Evolutionary conservation across 1,140 invertebrate species (phyloP), one percentile per base, ranked within the genome.

Genomic region (Theocolax elegans): DNA sequence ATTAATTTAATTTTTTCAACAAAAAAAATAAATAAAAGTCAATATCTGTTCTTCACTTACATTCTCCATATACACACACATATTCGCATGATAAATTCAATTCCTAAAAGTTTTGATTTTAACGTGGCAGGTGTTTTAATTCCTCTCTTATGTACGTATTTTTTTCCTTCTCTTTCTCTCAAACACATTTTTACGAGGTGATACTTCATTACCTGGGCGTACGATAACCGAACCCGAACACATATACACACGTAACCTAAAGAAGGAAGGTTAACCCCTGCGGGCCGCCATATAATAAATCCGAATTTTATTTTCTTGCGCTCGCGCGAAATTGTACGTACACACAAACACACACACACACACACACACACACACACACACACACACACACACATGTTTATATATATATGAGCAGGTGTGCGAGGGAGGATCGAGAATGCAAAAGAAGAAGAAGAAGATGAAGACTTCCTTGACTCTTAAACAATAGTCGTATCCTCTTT

Each of bases 281-380:
- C 56, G 58, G 48, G 67, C n/a, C n/a, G 67, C 56, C 46, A 62
- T 51, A 58, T 67, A 68, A 68, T 60, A 67, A 67, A 67, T 67
- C 56, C 19, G 66, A 59, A 38, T 42, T 59, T 35, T 35, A 35
- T 35, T 35, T 35, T 35, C 10, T 35, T 35, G n/a, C n/a, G n/a
- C n/a, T n/a, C n/a, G n/a, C n/a, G n/a, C n/a, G n/a, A n/a, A n/a
- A n/a, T n/a, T n/a, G n/a, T n/a, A n/a, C n/a, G n/a, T n/a, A n/a
- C n/a, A n/a, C n/a, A n/a, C n/a, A n/a, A n/a, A n/a, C n/a, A n/a
- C n/a, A n/a, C n/a, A n/a, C n/a, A n/a, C n/a, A n/a, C n/a, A n/a
- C n/a, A n/a, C n/a, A n/a, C n/a, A n/a, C n/a, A n/a, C n/a, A n/a
- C n/a, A n/a, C n/a, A n/a, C n/a, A n/a, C n/a, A n/a, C n/a, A n/a